These are phyloP conservation scores for Agrotis puta DNA, from an alignment of 2,888 invertebrate genomes.

Conservation along the genomic window DNA sequence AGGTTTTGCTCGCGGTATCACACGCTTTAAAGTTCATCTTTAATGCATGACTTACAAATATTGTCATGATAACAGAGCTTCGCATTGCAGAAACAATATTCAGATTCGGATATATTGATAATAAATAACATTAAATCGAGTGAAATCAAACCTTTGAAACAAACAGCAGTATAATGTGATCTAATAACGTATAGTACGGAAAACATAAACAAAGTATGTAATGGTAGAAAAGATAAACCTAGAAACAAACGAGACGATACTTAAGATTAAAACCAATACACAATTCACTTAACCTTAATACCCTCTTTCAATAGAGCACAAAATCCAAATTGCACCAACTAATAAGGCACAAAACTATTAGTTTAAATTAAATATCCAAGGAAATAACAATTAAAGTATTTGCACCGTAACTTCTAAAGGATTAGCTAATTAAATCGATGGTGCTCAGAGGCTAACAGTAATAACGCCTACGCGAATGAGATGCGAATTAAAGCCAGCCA, in stretches of 20 bases:
- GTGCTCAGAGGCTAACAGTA: constrained; percentile 60
- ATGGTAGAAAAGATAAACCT: not conserved
- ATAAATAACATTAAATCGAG: too few species aligned
- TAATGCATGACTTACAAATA: too few species aligned
- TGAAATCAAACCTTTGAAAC: not conserved
- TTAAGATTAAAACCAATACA: constrained; percentile 33
- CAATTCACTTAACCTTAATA: constrained; percentile 26
- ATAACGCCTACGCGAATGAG: constrained; percentile 61
- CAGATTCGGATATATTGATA: too few species aligned
- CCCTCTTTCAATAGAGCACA: constrained; percentile 11
- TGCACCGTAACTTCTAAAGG: constrained; percentile 57
- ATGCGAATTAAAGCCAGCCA: constrained; percentile 55
- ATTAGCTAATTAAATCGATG: constrained; percentile 66
- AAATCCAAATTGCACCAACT: constrained; percentile 35
- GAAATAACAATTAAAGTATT: constrained; percentile 60
- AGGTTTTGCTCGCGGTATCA: too few species aligned
- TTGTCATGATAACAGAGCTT: too few species aligned
- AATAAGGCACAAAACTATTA: constrained; percentile 61
- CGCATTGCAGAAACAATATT: too few species aligned
- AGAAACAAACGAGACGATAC: constrained; percentile 7
- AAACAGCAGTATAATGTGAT: not conserved
- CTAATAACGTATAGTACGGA: too few species aligned
- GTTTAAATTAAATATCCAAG: constrained; percentile 54
- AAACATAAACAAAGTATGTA: not conserved
- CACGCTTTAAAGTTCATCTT: not conserved